These are phyloP conservation scores for Reinhardtius hippoglossoides DNA, from an alignment of 2,113 vertebrate species.

Conservation along the genomic window DNA sequence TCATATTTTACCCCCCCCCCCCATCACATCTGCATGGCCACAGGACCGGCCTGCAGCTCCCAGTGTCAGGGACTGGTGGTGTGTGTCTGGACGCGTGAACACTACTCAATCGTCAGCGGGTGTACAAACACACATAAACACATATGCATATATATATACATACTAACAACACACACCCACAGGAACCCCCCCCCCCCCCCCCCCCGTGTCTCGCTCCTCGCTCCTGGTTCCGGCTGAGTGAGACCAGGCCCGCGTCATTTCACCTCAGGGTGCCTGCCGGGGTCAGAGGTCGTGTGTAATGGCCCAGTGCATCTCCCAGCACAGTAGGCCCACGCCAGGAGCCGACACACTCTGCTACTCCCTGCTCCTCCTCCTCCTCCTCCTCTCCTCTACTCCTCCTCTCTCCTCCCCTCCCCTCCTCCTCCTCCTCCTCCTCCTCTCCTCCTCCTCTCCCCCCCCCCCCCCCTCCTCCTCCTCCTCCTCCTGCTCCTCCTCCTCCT, in stretches of 20 bases:
- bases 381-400: too few relatives aligned
- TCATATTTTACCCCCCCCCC: conserved; percentile 62
- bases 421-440: too few relatives aligned
- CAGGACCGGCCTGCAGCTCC: conserved; percentile 72
- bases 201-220: conserved; percentile 70
- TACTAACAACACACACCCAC: too few relatives aligned
- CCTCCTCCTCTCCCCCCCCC: too few relatives aligned
- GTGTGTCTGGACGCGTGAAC: conserved; percentile 34
- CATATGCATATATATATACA: conserved; percentile 41
- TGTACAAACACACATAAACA: conserved; percentile 3
- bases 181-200: background rate
- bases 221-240: conserved; percentile 80
- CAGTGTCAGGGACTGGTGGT: conserved; percentile 64
- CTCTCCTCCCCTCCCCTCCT: too few relatives aligned
- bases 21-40: conserved; percentile 74
- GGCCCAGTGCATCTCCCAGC: conserved; percentile 82
- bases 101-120: conserved; percentile 31
- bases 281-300: conserved; percentile 87
- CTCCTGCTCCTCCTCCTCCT: too few relatives aligned
- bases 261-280: conserved; percentile 83
- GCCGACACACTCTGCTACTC: conserved; percentile 81
- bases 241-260: conserved; percentile 84
- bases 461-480: background rate
- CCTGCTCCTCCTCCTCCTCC: conserved; percentile 63
- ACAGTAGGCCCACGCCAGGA: conserved; percentile 84